Evolutionary conservation across 2,113 vertebrate genomes (phyloP).

Genomic region (Limnothrissa miodon): DNA sequence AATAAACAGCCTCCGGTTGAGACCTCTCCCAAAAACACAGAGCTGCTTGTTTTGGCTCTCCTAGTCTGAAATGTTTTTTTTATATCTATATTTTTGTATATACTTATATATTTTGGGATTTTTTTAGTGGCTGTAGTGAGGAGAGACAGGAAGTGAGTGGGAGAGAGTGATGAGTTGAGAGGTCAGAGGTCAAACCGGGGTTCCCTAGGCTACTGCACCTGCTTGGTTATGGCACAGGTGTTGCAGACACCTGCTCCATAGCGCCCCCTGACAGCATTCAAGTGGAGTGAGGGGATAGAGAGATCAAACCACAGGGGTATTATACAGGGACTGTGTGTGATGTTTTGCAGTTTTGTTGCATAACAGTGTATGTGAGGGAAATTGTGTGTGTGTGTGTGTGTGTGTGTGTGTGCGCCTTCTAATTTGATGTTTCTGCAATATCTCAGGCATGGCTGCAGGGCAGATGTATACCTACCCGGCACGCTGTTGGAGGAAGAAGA

Average conservation of each 20-base stretch:
- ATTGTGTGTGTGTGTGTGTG: conserved; percentile 31
- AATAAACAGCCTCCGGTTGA: not conserved
- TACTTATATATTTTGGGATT: no score
- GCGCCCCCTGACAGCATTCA: no score
- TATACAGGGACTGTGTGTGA: not conserved
- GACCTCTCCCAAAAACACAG: not conserved
- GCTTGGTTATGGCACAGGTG: no score
- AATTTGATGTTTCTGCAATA: conserved; percentile 45
- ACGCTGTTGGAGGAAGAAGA: conserved; percentile 98
- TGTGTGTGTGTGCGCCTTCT: conserved; percentile 23
- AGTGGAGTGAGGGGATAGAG: not conserved
- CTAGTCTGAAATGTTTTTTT: not conserved
- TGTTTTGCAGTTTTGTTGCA: not conserved
- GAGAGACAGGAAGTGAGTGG: no score
- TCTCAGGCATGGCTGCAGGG: conserved; percentile 86
- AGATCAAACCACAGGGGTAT: not conserved
- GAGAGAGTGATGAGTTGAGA: no score
- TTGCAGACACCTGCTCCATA: no score
- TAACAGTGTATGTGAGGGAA: not conserved
- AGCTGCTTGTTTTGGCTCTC: not conserved
- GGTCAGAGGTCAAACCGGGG: no score
- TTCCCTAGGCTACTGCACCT: no score
- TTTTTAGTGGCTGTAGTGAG: no score
- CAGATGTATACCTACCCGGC: conserved; percentile 98
- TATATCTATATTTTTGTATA: no score